Base-by-base conservation (phyloP, 1,140 invertebrate species). In the Ruditapes philippinarum region DNA sequence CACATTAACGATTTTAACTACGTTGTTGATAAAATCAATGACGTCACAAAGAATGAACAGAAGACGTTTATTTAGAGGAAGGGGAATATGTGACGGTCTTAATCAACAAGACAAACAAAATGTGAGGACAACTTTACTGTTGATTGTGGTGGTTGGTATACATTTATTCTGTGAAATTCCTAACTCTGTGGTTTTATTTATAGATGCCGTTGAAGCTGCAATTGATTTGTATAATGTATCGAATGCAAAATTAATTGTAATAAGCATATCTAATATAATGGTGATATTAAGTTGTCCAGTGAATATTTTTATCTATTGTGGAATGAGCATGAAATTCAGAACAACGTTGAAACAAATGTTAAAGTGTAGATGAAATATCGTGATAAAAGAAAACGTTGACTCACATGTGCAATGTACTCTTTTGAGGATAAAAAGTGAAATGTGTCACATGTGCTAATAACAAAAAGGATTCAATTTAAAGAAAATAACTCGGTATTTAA, bases 251-350 rank as follows among this genome's bases (percentile, higher is more conserved):
- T 25, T 62, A 5, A 62, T 62, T 62, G 57, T 62, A 25, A 62
- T 62, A 62, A 62, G n/a, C n/a, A n/a, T 62, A 28, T 19, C 57
- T 5, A 62, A 62, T 62, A 62, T 62, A 19, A 62, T 62, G 57
- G 57, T 62, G 57, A 62, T 62, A 62, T 28, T 62, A 14, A 62
- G 57, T 62, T 62, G 57, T 62, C 57, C 57, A 62, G 57, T 62
- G 25, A 62, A 62, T 28, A 62, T 62, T n/a, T 62, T 62, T 25
- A 62, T 62, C 25, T 62, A 62, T 28, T 62, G 57, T 62, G 22
- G 57, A n/a, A 62, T 62, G 57, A 62, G 57, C 57, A 62, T 28
- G n/a, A 62, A 62, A 25, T 62, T 62, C 57, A 25, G 57, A 28
- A 25, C 19, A 62, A 62, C 57, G 14, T 14, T 62, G 1, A 4